A percentile compares a stretch with the other conserved stretches of the same genome.
Evolutionary conservation across 2,113 vertebrate species (phyloP).

Genomic region (Nothocercus nigrocapillus): DNA sequence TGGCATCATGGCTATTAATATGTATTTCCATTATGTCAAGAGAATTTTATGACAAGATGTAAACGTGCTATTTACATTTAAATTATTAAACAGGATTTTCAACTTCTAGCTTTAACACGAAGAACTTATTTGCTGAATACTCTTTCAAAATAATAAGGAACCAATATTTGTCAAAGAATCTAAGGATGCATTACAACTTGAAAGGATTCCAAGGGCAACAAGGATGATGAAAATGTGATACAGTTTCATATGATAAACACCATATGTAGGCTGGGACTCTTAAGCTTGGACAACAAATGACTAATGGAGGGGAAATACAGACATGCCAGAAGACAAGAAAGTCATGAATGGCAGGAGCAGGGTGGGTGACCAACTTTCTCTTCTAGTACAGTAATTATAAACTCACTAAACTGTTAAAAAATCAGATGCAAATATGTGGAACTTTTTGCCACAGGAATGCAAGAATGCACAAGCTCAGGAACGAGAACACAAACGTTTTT

Average conservation of each 20-base stretch:
- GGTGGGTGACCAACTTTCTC: neutral
- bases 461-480: neutral
- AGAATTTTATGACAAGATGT: neutral
- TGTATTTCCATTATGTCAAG: neutral
- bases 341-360: neutral
- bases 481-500: neutral
- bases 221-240: neutral
- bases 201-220: neutral
- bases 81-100: neutral
- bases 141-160: neutral
- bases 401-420: neutral
- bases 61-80: neutral
- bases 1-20: slow-evolving; percentile 52
- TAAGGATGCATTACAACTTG: neutral
- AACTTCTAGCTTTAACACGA: neutral
- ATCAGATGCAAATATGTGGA: no score
- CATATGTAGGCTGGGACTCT: neutral
- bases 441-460: neutral
- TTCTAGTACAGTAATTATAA: neutral
- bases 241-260: neutral
- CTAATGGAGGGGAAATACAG: neutral
- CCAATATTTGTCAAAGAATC: neutral
- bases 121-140: neutral
- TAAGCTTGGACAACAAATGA: neutral
- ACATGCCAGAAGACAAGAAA: neutral